phyloP scores from a whole-genome alignment of 1,140 invertebrate genomes.

The Bombus sylvicola region DNA sequence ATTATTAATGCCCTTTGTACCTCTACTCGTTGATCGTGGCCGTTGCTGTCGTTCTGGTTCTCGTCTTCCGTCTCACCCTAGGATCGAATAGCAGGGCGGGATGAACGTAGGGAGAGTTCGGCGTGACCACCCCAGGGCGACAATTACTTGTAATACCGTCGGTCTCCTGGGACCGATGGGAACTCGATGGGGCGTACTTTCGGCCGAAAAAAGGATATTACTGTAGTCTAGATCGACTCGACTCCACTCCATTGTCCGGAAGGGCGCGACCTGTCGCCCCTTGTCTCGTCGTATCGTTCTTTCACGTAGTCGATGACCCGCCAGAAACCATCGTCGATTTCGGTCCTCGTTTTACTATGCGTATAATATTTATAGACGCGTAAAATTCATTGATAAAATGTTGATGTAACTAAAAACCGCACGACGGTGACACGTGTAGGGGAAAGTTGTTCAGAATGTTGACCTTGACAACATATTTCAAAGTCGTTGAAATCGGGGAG shows the following conservation, averaged over 20 bases:
- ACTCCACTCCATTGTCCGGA: slow-evolving; percentile 16
- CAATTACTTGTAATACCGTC: slow-evolving; percentile 78
- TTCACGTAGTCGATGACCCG: slow-evolving; percentile 48
- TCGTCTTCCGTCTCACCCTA: not conserved
- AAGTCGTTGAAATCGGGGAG: too few relatives aligned
- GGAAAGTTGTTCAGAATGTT: too few relatives aligned
- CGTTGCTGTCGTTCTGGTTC: not conserved
- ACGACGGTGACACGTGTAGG: too few relatives aligned
- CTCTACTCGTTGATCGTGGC: too few relatives aligned
- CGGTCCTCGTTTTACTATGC: not conserved
- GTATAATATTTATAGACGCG: not conserved
- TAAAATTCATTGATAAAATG: not conserved
- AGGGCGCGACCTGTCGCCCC: slow-evolving; percentile 39
- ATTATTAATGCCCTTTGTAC: not conserved
- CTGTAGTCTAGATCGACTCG: slow-evolving; percentile 57
- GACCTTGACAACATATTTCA: too few relatives aligned
- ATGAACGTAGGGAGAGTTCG: slow-evolving; percentile 44
- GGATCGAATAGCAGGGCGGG: slow-evolving; percentile 24
- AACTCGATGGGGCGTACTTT: slow-evolving; percentile 74
- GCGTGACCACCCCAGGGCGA: slow-evolving; percentile 65
- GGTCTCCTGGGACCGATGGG: slow-evolving; percentile 69
- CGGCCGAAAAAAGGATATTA: slow-evolving; percentile 70
- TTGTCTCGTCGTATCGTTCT: slow-evolving; percentile 56
- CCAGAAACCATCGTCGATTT: slow-evolving; percentile 11
- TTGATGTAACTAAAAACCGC: fast-evolving